Evolutionary conservation across 2,888 invertebrate genomes (phyloP), one percentile per base, ranked within the genome.

Genomic region (Carpatolechia fugitivella): DNA sequence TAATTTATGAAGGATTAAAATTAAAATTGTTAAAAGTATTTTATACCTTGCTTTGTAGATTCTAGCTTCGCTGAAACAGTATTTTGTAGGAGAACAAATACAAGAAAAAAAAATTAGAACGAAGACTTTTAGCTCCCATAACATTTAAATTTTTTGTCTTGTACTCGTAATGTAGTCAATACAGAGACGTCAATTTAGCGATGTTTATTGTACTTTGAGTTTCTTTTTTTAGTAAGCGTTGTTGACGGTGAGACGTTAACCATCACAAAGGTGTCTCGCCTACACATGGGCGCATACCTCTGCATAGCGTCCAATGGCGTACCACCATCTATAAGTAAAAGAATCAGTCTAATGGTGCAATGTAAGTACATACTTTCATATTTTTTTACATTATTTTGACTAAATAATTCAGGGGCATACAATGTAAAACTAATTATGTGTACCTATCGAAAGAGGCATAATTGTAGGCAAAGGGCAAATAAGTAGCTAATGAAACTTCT

Each of bases 271-370:
- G 96, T 97, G 64, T 97, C 97, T 69, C 93, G 97, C 47, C 92
- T 97, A 60, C 97, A 97, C 81, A 97, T 97, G 97, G 97, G 96
- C 20, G 95, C 96, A 31, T 98, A 97, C 85, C 91, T 97, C 60
- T 97, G 97, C 86, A 97, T 97, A 64, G 98, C 98, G 11, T 96
- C 96, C 56, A 98, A 98, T 79, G 96, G 97, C 56, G 97, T 98
- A 30, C 96, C 97, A 29, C 97, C 97, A 8, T 96, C 96, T 49
- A 96, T 96, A 72, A 97, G 96, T 86, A 95, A 96, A 81, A 91
- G 95, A 69, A 95, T 97, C 62, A 93, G 94, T 84, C 92, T 97
- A 54, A 93, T 95, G 85, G 96, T 97, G 55, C 95, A 95, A 85
- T 95, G 95, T 95, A 86, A 95, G 95, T 94, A 78, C 24, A 24